These are phyloP conservation scores for Apostichopus japonicus DNA, from an alignment of 35 echinoderm and acorn worm genomes.

Conservation along the genomic window DNA sequence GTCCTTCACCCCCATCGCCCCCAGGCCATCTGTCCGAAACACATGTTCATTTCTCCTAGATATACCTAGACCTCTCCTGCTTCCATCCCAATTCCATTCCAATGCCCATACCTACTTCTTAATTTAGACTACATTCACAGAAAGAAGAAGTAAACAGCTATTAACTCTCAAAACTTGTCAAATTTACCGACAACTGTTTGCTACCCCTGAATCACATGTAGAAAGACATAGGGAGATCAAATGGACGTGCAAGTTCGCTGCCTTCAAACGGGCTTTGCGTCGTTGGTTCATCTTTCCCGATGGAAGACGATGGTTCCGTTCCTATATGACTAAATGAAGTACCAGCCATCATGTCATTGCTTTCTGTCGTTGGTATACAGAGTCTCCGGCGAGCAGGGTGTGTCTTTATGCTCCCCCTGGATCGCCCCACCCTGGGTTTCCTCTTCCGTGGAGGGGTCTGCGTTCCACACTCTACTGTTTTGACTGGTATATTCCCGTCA, in stretches of 20 bases:
- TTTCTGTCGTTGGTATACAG: slow-evolving; percentile 22
- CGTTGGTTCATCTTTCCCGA: not conserved
- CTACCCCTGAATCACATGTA: slow-evolving; percentile 36
- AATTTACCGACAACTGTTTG: not conserved
- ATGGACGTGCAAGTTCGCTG: slow-evolving; percentile 27
- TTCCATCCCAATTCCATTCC: too few species aligned
- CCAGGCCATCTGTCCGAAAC: too few species aligned
- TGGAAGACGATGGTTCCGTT: not conserved
- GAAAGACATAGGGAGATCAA: slow-evolving; percentile 54
- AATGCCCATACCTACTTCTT: too few species aligned
- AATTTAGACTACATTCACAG: too few species aligned
- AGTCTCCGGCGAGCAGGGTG: slow-evolving; percentile 43
- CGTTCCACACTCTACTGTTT: slow-evolving; percentile 40
- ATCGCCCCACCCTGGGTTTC: not conserved
- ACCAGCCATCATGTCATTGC: not conserved
- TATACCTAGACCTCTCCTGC: too few species aligned
- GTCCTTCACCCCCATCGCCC: too few species aligned
- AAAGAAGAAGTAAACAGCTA: too few species aligned
- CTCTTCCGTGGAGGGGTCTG: slow-evolving; percentile 43
- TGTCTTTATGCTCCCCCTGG: not conserved
- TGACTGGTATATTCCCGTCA: not conserved
- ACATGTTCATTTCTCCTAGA: too few species aligned
- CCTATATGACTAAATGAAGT: not conserved
- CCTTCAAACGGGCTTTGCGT: slow-evolving; percentile 15
- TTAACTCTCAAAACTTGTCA: too few species aligned